A percentile compares a stretch with the other conserved stretches of the same genome.
Evolutionary conservation across 2,888 invertebrate genomes (phyloP).

Genomic region (Phymatocera aterrima): DNA sequence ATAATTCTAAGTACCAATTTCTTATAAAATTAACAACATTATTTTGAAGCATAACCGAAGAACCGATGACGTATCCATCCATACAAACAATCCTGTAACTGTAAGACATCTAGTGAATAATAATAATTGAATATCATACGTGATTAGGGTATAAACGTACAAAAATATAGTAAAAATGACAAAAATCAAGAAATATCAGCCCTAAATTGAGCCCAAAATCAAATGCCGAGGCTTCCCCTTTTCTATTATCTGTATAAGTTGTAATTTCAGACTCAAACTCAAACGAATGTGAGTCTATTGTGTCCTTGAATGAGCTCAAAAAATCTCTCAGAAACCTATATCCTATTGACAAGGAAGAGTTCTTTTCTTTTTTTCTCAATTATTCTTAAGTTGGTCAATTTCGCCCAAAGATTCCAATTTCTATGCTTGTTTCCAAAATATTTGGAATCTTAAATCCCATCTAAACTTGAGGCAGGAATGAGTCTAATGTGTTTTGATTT

Average conservation of each 20-base stretch:
- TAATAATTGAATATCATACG: conserved; percentile 55
- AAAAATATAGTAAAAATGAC: conserved; percentile 68
- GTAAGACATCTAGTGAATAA: conserved; percentile 37
- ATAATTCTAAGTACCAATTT: background rate
- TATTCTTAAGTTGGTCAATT: conserved; percentile 55
- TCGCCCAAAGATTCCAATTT: background rate
- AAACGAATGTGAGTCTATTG: conserved; percentile 10
- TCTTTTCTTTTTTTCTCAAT: background rate
- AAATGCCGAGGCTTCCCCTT: conserved; percentile 47
- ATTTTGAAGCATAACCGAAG: background rate
- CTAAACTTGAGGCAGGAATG: background rate
- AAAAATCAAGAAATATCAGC: conserved; percentile 51
- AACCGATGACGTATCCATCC: conserved; percentile 16
- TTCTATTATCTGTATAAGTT: conserved; percentile 36
- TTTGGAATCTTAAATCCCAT: background rate
- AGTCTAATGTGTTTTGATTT: background rate
- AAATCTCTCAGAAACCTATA: background rate
- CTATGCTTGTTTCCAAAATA: background rate
- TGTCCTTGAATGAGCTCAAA: conserved; percentile 15
- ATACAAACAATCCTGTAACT: conserved; percentile 26
- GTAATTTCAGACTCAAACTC: background rate
- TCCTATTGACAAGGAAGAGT: conserved; percentile 18
- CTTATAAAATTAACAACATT: background rate
- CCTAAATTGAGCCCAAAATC: conserved; percentile 37
- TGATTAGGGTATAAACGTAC: conserved; percentile 66